These are phyloP conservation scores for Ceramica pisi DNA, from an alignment of 2,888 invertebrate genomes.

Conservation along the genomic window DNA sequence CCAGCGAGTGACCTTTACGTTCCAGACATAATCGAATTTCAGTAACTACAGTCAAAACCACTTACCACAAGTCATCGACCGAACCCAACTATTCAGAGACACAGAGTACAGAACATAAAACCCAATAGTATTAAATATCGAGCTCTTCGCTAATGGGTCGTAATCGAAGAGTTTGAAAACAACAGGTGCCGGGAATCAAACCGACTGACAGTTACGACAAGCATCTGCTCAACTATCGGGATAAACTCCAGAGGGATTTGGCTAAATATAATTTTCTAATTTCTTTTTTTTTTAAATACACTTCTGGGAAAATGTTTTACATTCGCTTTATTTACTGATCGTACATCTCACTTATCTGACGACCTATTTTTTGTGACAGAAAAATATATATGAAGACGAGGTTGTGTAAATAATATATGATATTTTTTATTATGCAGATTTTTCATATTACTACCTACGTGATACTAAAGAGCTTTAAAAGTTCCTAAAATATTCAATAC, in stretches of 20 bases:
- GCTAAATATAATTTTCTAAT: constrained; percentile 75
- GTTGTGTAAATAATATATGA: constrained; percentile 56
- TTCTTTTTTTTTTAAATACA: constrained; percentile 59
- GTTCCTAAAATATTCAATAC: constrained; percentile 33
- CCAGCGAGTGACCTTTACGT: not conserved
- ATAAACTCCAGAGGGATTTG: constrained; percentile 68
- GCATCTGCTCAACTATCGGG: constrained; percentile 80
- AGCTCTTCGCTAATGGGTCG: constrained; percentile 84
- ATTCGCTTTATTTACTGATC: constrained; percentile 61
- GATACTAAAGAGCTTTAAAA: constrained; percentile 33
- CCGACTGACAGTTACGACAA: constrained; percentile 82
- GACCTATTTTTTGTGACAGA: constrained; percentile 59
- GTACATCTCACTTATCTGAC: constrained; percentile 62
- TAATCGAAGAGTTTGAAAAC: constrained; percentile 87
- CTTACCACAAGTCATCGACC: constrained; percentile 59
- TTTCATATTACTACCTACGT: constrained; percentile 22
- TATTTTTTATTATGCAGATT: constrained; percentile 43
- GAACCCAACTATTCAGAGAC: constrained; percentile 61
- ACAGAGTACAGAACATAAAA: constrained; percentile 64
- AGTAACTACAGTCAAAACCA: constrained; percentile 20
- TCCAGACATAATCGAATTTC: constrained; percentile 16
- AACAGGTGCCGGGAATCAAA: constrained; percentile 89
- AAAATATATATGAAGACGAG: constrained; percentile 40
- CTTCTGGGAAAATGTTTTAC: constrained; percentile 55
- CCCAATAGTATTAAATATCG: constrained; percentile 84